Evolutionary conservation across 2,113 vertebrate genomes (phyloP).

Genomic region (Ochotona princeps): DNA sequence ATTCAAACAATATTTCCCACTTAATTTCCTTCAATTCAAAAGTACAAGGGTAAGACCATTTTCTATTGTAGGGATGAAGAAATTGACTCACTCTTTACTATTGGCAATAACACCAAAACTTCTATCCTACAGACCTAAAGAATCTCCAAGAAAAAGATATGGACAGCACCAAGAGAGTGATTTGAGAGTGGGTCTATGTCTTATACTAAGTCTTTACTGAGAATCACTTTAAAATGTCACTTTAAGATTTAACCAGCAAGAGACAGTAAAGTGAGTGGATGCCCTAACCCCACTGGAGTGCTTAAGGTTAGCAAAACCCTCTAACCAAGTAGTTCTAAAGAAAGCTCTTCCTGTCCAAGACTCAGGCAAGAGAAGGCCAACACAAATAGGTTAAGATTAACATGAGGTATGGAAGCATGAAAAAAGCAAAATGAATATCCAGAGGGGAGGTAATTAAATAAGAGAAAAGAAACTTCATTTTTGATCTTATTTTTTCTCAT

Average conservation of each 20-base stretch:
- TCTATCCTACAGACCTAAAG: not conserved
- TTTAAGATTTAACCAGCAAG: slow-evolving; percentile 4
- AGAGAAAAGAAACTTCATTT: slow-evolving; percentile 16
- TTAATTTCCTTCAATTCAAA: slow-evolving; percentile 4
- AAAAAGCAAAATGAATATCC: slow-evolving; percentile 45
- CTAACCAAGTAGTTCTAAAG: slow-evolving; percentile 14
- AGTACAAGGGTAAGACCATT: not conserved
- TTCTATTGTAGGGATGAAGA: not conserved
- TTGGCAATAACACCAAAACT: not conserved
- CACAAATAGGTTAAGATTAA: not conserved
- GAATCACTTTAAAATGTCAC: slow-evolving; percentile 48
- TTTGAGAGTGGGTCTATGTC: not conserved
- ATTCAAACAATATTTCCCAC: slow-evolving; percentile 6
- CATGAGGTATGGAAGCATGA: slow-evolving; percentile 29
- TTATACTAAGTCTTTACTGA: not conserved
- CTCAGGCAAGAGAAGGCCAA: slow-evolving; percentile 7
- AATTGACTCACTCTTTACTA: not conserved
- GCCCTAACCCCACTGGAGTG: not conserved
- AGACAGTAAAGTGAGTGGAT: slow-evolving; percentile 32
- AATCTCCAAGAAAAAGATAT: slow-evolving; percentile 25
- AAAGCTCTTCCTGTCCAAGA: not conserved
- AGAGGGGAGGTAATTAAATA: not conserved
- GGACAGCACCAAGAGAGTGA: not conserved
- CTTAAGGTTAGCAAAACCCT: slow-evolving; percentile 41
- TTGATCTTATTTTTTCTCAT: slow-evolving; percentile 5